phyloP scores from a whole-genome alignment of 2,113 vertebrate genomes.

The Aleadryas rufinucha region DNA sequence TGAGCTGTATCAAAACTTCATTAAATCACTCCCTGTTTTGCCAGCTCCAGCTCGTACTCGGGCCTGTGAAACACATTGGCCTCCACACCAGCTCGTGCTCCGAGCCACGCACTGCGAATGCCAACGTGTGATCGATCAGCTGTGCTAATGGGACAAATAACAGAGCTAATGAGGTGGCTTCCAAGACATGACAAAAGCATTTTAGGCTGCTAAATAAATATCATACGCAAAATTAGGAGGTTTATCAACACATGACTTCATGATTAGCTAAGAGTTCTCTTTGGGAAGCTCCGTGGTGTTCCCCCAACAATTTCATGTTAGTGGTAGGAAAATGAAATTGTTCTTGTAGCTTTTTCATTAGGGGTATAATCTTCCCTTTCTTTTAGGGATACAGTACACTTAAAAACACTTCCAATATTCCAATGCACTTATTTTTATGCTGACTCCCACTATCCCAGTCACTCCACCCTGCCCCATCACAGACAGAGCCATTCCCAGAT shows the following conservation, averaged over 20 bases:
- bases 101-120: not conserved
- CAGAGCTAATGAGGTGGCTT: not conserved
- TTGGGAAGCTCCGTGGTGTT: not conserved
- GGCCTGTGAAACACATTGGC: not conserved
- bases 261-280: not conserved
- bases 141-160: not conserved
- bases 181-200: not conserved
- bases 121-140: not conserved
- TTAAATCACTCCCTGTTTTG: conserved; percentile 62
- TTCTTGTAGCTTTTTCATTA: not conserved
- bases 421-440: rapidly evolving
- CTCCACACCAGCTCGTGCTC: not conserved
- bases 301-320: not conserved
- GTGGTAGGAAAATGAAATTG: not conserved
- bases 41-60: conserved; percentile 11
- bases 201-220: conserved; percentile 4
- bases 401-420: not conserved
- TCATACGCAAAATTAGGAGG: not conserved
- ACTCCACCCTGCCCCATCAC: not conserved
- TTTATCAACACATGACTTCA: not conserved
- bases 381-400: not conserved
- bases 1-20: conserved; percentile 71
- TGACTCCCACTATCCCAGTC: rapidly evolving
- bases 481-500: not conserved
- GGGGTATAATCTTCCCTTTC: not conserved